Evolutionary conservation across 2,113 vertebrate genomes (phyloP).

Genomic region (Bos indicus): DNA sequence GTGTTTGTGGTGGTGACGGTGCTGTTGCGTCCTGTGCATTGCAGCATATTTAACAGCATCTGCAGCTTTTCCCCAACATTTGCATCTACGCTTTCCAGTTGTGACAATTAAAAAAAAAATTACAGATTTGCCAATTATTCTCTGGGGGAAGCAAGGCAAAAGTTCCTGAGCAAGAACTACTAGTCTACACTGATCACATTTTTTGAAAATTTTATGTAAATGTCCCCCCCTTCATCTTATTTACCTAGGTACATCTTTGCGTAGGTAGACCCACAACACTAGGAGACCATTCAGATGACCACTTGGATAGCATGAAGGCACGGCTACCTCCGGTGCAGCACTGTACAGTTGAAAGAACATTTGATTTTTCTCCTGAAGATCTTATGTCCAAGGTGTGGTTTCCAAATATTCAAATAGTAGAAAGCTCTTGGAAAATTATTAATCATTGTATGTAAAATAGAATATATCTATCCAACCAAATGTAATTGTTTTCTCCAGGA

Average conservation of each 20-base stretch:
- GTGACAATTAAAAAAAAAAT: background rate
- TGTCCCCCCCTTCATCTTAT: background rate
- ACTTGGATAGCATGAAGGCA: background rate
- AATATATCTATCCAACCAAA: background rate
- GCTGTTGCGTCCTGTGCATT: accelerated
- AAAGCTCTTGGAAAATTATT: background rate
- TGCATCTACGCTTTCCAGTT: background rate
- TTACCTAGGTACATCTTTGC: background rate
- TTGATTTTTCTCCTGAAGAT: background rate
- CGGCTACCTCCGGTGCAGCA: background rate
- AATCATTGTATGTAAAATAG: background rate
- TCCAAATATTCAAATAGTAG: background rate
- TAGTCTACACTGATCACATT: background rate
- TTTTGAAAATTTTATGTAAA: background rate
- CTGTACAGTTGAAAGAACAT: background rate
- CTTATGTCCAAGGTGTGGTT: background rate
- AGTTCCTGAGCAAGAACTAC: background rate
- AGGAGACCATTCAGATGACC: background rate
- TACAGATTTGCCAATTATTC: background rate
- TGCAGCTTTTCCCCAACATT: background rate
- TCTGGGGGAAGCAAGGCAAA: background rate
- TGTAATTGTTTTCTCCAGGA: background rate
- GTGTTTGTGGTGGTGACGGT: background rate
- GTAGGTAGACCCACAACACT: background rate
- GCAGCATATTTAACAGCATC: background rate